Evolutionary conservation across 2,113 vertebrate genomes (phyloP).

Genomic region (Tonatia bakeri): DNA sequence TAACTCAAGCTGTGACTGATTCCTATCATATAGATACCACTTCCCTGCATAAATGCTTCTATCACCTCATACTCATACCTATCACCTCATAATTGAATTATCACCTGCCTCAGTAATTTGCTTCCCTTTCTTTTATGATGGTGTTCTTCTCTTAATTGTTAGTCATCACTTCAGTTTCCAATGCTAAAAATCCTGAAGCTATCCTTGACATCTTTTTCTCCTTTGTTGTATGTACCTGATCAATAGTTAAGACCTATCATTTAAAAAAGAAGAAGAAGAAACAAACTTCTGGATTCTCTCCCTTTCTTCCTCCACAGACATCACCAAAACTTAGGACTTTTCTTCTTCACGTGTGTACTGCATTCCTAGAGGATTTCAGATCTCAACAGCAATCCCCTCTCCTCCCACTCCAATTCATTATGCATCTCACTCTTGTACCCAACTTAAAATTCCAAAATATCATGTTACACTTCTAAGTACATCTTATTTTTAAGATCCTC

Average conservation of each 20-base stretch:
- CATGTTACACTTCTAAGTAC: not conserved
- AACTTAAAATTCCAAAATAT: not conserved
- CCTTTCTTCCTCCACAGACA: not conserved
- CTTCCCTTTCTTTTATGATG: not conserved
- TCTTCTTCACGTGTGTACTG: not conserved
- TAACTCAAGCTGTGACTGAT: not conserved
- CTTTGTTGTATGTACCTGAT: not conserved
- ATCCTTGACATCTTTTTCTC: not conserved
- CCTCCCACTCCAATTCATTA: not conserved
- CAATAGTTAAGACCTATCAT: not conserved
- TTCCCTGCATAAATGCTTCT: not conserved
- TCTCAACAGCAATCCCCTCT: no score
- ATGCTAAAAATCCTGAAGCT: not conserved
- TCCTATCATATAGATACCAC: not conserved
- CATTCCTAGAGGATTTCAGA: not conserved
- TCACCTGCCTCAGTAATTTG: not conserved
- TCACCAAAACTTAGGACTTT: not conserved
- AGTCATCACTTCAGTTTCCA: not conserved
- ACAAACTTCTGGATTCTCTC: not conserved
- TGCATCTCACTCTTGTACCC: not conserved
- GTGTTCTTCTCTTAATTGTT: not conserved
- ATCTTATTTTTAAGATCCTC: not conserved
- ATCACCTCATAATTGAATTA: not conserved
- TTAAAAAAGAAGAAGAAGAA: not conserved
- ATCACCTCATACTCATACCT: not conserved